These are phyloP conservation scores for Erpornis zantholeuca DNA, from an alignment of 2,113 vertebrate species.

Conservation along the genomic window DNA sequence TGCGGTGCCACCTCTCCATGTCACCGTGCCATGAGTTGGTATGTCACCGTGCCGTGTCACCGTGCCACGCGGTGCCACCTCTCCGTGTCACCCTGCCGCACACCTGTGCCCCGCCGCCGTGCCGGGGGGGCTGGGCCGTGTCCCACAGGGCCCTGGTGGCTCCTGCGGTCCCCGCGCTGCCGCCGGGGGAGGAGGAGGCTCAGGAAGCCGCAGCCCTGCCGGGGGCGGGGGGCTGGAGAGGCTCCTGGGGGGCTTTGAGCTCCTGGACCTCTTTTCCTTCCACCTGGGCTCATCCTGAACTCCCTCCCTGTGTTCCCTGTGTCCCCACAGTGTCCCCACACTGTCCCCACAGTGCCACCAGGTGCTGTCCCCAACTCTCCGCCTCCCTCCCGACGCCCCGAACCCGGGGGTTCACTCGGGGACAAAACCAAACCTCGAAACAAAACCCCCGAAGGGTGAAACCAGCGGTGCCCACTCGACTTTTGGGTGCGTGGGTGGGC, in stretches of 20 bases:
- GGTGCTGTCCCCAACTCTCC: background rate
- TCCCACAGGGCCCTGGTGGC: background rate
- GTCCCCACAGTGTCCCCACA: background rate
- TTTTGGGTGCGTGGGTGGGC: too few relatives aligned
- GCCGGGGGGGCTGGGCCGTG: background rate
- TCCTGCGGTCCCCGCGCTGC: background rate
- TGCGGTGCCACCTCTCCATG: background rate
- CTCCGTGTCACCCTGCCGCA: rapidly evolving
- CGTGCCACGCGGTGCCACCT: background rate
- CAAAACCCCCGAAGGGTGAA: rapidly evolving
- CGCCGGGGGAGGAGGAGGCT: background rate
- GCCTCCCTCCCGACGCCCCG: too few relatives aligned
- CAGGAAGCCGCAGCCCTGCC: slow-evolving; percentile 16
- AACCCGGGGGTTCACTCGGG: rapidly evolving
- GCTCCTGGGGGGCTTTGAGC: rapidly evolving
- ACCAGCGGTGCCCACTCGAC: rapidly evolving
- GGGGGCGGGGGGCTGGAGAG: too few relatives aligned
- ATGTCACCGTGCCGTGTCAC: too few relatives aligned
- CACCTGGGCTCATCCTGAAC: rapidly evolving
- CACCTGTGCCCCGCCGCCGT: background rate
- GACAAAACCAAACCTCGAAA: background rate
- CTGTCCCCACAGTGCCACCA: background rate
- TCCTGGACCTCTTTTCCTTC: background rate
- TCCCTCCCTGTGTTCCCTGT: background rate
- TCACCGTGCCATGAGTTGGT: background rate